phyloP scores from a whole-genome alignment of 2,888 invertebrate genomes.

The Tenthredo amoena region DNA sequence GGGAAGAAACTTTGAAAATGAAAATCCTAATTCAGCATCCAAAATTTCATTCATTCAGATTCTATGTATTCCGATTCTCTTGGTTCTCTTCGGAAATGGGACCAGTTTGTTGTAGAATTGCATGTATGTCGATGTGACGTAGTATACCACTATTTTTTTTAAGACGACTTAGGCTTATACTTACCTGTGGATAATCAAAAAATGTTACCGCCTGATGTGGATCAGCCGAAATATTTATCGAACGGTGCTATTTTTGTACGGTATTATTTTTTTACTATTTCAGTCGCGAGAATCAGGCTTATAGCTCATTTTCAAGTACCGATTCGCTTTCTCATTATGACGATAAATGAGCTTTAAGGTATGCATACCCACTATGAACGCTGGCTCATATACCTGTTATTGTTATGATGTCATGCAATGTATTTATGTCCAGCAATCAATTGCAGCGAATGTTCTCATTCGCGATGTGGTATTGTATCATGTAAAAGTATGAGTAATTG shows the following conservation, averaged over 20 bases:
- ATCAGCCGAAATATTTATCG: not conserved
- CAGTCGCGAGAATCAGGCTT: not conserved
- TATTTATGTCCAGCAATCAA: not conserved
- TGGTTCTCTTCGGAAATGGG: not conserved
- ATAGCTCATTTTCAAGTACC: not conserved
- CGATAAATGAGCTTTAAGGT: not conserved
- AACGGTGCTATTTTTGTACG: not conserved
- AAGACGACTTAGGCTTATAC: not conserved
- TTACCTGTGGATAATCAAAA: not conserved
- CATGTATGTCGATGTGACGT: not conserved
- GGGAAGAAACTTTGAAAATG: conserved; percentile 57
- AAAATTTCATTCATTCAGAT: not conserved
- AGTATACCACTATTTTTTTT: not conserved
- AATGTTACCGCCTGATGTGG: not conserved
- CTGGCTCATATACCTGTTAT: not conserved
- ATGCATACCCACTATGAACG: not conserved
- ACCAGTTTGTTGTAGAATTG: not conserved
- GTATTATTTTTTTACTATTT: not conserved
- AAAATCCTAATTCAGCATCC: not conserved
- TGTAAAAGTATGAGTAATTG: not conserved
- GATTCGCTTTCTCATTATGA: not conserved
- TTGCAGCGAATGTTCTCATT: not conserved
- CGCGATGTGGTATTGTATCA: not conserved
- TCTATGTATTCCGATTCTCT: not conserved
- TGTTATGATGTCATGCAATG: not conserved